These are phyloP conservation scores for Capricornis sumatraensis DNA, from an alignment of 2,113 vertebrate genomes.

Conservation along the genomic window DNA sequence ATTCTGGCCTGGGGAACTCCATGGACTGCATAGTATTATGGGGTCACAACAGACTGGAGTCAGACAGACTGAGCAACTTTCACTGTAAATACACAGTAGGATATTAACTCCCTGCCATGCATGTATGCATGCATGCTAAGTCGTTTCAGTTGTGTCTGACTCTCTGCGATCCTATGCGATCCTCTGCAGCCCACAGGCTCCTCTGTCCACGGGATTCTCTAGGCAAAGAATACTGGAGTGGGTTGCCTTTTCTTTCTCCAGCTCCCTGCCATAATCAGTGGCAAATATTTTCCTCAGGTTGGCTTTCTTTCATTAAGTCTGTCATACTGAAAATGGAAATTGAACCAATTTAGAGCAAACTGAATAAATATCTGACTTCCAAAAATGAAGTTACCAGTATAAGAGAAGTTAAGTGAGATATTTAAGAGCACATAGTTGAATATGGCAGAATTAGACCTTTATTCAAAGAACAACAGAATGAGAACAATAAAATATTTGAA, in stretches of 20 bases:
- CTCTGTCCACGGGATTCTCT: not conserved
- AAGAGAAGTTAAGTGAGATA: not conserved
- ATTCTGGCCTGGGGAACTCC: not conserved
- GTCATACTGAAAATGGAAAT: not conserved
- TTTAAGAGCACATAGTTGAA: not conserved
- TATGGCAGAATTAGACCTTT: not conserved
- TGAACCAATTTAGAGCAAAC: not conserved
- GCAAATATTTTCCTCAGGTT: slow-evolving; percentile 6
- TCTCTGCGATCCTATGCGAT: not conserved
- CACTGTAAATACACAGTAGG: not conserved
- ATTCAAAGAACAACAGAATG: not conserved
- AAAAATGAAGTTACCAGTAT: not conserved
- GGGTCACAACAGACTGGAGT: not conserved
- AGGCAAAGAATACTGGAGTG: not conserved
- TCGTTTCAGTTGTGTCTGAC: not conserved
- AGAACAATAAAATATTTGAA: not conserved
- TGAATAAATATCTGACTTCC: not conserved
- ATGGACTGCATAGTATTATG: not conserved
- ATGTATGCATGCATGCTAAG: not conserved
- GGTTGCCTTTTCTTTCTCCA: not conserved
- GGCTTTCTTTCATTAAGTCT: not conserved
- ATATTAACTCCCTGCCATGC: not conserved
- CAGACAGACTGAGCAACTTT: not conserved
- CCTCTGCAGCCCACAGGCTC: not conserved
- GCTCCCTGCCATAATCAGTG: not conserved